Conservation (phyloP, 2,888 invertebrate species). For the Meiosimyza platycephala region DNA sequence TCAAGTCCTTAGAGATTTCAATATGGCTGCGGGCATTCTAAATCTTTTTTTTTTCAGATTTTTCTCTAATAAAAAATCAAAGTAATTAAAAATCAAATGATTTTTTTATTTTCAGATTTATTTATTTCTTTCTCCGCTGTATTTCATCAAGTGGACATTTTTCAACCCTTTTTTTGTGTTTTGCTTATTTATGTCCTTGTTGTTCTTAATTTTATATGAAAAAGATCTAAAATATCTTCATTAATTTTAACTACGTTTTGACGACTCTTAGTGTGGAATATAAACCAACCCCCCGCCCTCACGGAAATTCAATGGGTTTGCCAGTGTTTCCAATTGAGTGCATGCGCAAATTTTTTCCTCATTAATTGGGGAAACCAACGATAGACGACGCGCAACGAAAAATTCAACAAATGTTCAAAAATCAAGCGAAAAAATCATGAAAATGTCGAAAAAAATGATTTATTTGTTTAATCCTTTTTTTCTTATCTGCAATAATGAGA, state of each 20-base stretch:
- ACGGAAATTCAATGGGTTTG: neutral
- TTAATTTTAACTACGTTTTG: slow-evolving; percentile 38
- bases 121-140: neutral
- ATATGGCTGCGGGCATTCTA: slow-evolving; percentile 31
- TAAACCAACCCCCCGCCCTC: too few relatives aligned
- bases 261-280: neutral
- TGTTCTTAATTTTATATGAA: slow-evolving; percentile 2
- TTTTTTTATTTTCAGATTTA: slow-evolving; percentile 32
- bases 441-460: slow-evolving; percentile 45
- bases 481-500: slow-evolving; percentile 18
- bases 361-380: slow-evolving; percentile 44
- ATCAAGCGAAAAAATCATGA: slow-evolving; percentile 5
- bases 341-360: slow-evolving; percentile 44
- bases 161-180: slow-evolving; percentile 28
- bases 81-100: slow-evolving; percentile 52
- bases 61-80: slow-evolving; percentile 41
- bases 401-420: slow-evolving; percentile 26
- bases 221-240: slow-evolving; percentile 43
- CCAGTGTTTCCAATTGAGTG: slow-evolving; percentile 39
- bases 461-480: slow-evolving; percentile 50
- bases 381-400: slow-evolving; percentile 7
- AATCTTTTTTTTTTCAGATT: too few relatives aligned
- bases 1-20: slow-evolving; percentile 46
- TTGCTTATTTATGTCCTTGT: neutral
- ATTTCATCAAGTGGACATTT: slow-evolving; percentile 24